Percentiles rank a stretch among this genome's conserved stretches.
These are phyloP conservation scores for Paracanthobrama guichenoti DNA, from an alignment of 2,113 vertebrate genomes.

Conservation along the genomic window DNA sequence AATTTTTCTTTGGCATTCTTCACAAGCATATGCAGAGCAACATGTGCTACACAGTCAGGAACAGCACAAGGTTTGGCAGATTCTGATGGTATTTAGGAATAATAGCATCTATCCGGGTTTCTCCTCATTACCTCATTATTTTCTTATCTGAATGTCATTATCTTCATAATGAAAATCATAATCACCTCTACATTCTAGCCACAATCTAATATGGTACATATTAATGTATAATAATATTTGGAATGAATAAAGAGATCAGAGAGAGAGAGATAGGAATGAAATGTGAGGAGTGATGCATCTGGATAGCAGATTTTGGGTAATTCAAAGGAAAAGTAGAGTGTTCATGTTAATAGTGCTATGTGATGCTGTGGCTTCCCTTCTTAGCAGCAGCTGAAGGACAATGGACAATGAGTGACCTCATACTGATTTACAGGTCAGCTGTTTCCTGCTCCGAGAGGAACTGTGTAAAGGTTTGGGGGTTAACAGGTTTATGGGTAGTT, in stretches of 20 bases:
- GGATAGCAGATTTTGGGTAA: neutral
- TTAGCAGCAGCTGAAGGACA: constrained; percentile 39
- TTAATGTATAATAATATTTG: too few species aligned
- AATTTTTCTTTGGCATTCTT: neutral
- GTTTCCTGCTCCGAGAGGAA: constrained; percentile 23
- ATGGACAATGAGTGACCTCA: constrained; percentile 45
- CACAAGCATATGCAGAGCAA: neutral
- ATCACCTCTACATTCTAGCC: neutral
- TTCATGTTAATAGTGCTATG: neutral
- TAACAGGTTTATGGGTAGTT: constrained; percentile 11
- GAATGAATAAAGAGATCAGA: too few species aligned
- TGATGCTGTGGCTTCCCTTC: constrained; percentile 22
- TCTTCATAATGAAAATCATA: neutral
- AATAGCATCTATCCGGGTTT: neutral
- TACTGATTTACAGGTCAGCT: constrained; percentile 45
- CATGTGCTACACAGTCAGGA: neutral
- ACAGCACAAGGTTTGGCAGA: neutral
- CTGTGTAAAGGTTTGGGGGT: constrained; percentile 25
- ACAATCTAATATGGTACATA: neutral
- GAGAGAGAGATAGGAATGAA: neutral
- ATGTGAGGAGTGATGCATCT: neutral
- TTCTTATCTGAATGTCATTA: too few species aligned
- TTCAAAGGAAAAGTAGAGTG: neutral
- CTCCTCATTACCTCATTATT: neutral
- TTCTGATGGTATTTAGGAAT: neutral